Conservation (phyloP, 2,113 vertebrate genomes). For the Meles meles region DNA sequence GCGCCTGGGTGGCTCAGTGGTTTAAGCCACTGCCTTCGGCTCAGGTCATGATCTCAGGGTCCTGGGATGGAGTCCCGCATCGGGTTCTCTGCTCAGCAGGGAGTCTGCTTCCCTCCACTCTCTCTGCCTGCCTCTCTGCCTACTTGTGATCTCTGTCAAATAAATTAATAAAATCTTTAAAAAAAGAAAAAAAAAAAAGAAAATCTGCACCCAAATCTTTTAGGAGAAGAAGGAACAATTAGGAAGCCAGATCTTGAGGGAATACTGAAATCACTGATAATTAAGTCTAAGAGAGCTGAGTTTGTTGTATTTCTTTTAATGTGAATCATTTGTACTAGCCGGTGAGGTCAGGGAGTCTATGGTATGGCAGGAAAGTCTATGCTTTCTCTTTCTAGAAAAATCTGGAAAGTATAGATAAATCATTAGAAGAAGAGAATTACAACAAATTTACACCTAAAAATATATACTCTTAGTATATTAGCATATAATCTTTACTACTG, state of each 20-base stretch:
- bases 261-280: not conserved
- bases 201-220: not conserved
- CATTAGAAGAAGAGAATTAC: not conserved
- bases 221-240: not conserved
- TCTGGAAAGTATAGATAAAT: not conserved
- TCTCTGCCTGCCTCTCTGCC: too few species aligned
- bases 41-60: too few species aligned
- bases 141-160: too few species aligned
- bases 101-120: too few species aligned
- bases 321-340: not conserved
- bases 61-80: too few species aligned
- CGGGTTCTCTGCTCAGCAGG: too few species aligned
- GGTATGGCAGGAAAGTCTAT: not conserved
- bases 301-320: not conserved
- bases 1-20: too few species aligned
- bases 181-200: too few species aligned
- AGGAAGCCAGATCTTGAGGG: not conserved
- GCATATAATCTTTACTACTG: not conserved
- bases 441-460: not conserved
- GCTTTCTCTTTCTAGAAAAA: not conserved
- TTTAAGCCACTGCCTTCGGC: too few species aligned
- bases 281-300: not conserved
- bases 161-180: too few species aligned
- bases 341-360: not conserved
- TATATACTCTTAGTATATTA: not conserved